Base-by-base conservation (phyloP, 2,797 vertebrate genomes). In the Enteromius viviparus region DNA sequence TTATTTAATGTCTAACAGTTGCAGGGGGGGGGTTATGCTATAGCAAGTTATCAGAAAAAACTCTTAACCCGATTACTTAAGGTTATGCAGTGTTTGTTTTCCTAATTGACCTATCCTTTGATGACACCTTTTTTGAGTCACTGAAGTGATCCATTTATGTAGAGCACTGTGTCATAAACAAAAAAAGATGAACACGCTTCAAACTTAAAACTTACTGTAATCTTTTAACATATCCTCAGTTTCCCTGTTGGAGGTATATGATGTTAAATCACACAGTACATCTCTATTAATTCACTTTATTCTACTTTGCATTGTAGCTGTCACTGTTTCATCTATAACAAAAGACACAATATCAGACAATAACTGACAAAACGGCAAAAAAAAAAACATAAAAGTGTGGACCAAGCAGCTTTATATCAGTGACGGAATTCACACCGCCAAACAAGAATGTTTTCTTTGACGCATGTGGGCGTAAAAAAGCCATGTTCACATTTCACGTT, bases 381-480 rank as follows among this genome's bases (percentile, higher is more conserved):
- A 5, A 75, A 60, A 10, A 19, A 34, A 80, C 70, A 85, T 49
- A 86, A 82, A 84, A 9, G 12, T 89, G 81, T 87, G 86, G 78
- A 88, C 80, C 84, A 76, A 85, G 81, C 85, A 84, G 62, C 76
- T 55, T 90, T 74, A 87, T 80, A 83, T 88, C 78, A 81, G 76
- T 69, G 37, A 86, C 83, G 78, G 85, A 89, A 84, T 85, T 88
- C 82, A 87, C 88, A 89, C 85, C 32, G 17, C 23, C 79, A 45
- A 85, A 78, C 72, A 83, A 76, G 42, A 82, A 81, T 86, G 84
- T 79, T 85, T 85, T 87, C 82, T 84, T 86, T 88, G 86, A 93
- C 83, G 88, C 78, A 92, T 87, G 94, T 95, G 94, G 94, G 94
- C 86, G 94, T 93, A 90, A 66, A 93, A 88, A 89, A 86, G 85